Percentiles rank a stretch among this genome's conserved stretches.
Conservation (phyloP, 2,888 invertebrate genomes). For the Pachliopta kotzebuea region DNA sequence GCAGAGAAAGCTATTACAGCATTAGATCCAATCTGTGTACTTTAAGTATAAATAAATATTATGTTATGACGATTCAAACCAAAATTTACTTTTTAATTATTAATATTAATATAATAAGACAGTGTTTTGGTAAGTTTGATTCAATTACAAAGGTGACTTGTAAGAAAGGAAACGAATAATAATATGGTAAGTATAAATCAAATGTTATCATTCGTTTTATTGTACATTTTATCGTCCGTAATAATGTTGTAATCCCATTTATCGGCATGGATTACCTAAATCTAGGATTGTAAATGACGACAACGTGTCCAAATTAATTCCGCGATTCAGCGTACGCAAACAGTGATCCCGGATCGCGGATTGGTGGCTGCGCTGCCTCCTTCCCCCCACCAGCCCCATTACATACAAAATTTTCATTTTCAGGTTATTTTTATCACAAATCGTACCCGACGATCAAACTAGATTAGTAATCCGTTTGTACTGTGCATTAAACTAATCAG, state of each 20-base stretch:
- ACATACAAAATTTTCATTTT: constrained; percentile 24
- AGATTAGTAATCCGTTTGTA: constrained; percentile 61
- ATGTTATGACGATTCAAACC: too few species aligned
- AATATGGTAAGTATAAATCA: constrained; percentile 66
- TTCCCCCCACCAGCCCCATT: constrained; percentile 28
- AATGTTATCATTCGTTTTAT: constrained; percentile 71
- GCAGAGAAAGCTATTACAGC: too few species aligned
- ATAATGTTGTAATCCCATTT: constrained; percentile 63
- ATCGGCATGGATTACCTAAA: constrained; percentile 61
- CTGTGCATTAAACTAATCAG: constrained; percentile 64
- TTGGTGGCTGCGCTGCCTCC: constrained; percentile 32
- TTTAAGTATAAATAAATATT: too few species aligned
- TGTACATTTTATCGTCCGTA: constrained; percentile 63
- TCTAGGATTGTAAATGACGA: constrained; percentile 57
- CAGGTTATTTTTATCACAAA: constrained; percentile 48
- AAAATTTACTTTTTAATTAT: too few species aligned
- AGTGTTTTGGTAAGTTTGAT: neutral
- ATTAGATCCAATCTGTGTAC: too few species aligned
- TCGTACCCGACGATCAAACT: constrained; percentile 57
- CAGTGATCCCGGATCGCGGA: constrained; percentile 21
- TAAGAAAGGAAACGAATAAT: constrained; percentile 5
- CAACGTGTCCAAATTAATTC: constrained; percentile 34
- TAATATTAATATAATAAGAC: too few species aligned
- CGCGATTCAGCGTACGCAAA: constrained; percentile 33
- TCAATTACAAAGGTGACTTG: neutral